A percentile compares a stretch with the other conserved stretches of the same genome.
Conservation (phyloP, 2,113 vertebrate genomes). For the Rhabdornis inornatus region DNA sequence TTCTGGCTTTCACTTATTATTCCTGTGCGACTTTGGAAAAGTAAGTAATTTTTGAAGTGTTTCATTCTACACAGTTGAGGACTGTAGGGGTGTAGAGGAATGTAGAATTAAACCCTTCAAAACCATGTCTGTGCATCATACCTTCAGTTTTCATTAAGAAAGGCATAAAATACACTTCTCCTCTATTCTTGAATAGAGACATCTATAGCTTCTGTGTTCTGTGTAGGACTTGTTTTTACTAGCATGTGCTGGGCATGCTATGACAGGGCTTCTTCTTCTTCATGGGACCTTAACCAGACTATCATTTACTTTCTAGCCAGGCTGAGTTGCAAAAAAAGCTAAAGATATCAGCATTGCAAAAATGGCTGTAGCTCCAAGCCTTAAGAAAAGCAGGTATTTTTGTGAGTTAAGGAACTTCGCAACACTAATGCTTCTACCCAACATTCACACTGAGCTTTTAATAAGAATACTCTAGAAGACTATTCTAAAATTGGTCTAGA, state of each 20-base stretch:
- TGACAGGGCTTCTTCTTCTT: neutral
- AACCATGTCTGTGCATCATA: neutral
- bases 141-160: neutral
- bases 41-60: neutral
- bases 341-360: neutral
- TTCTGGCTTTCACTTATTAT: neutral
- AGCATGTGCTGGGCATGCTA: neutral
- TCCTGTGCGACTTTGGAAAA: neutral
- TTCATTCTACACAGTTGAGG: neutral
- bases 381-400: neutral
- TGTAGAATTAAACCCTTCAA: neutral
- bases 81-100: neutral
- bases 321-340: neutral
- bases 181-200: neutral
- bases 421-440: neutral
- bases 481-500: neutral
- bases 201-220: neutral
- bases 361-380: neutral
- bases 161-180: neutral
- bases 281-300: neutral
- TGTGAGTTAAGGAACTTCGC: neutral
- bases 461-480: neutral
- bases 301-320: neutral
- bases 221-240: neutral
- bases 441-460: neutral